Evolutionary conservation across 2,888 invertebrate genomes (phyloP).

Genomic region (Drosophila rubida): DNA sequence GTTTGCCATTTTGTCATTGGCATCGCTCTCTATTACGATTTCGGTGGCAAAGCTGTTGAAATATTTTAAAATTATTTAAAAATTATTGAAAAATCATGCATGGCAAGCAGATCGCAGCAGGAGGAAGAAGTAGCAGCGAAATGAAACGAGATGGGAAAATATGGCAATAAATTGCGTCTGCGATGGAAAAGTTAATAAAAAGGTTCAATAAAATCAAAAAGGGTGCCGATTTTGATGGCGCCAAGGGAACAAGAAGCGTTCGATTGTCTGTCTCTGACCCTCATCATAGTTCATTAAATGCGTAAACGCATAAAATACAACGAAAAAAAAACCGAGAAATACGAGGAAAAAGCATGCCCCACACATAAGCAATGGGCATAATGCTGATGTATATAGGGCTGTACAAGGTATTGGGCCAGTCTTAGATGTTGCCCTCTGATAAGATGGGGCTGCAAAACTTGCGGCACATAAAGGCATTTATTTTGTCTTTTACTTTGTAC

Average conservation of each 20-base stretch:
- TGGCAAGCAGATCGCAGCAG: neutral
- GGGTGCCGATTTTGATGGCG: conserved; percentile 69
- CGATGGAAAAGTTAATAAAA: conserved; percentile 72
- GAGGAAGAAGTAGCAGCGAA: too few relatives aligned
- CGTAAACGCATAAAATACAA: conserved; percentile 56
- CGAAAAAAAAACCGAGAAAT: neutral
- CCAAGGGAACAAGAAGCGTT: conserved; percentile 52
- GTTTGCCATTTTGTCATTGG: conserved; percentile 11
- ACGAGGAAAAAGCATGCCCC: conserved; percentile 30
- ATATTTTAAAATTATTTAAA: conserved; percentile 57
- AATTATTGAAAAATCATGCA: conserved; percentile 49
- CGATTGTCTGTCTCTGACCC: conserved; percentile 61
- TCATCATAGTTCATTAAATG: conserved; percentile 82
- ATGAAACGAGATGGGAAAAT: too few relatives aligned
- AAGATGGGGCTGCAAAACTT: conserved; percentile 13
- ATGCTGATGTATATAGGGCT: conserved; percentile 7
- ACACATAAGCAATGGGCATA: neutral
- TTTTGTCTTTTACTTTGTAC: conserved; percentile 68
- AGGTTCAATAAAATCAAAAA: conserved; percentile 72
- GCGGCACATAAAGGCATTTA: conserved; percentile 73
- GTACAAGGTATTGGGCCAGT: conserved; percentile 3
- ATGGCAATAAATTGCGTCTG: conserved; percentile 61
- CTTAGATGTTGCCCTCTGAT: conserved; percentile 19
- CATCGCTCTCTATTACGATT: conserved; percentile 43
- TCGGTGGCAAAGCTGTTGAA: conserved; percentile 32